These are phyloP conservation scores for Diaphora mendica DNA, from an alignment of 2,888 invertebrate genomes.

Conservation along the genomic window DNA sequence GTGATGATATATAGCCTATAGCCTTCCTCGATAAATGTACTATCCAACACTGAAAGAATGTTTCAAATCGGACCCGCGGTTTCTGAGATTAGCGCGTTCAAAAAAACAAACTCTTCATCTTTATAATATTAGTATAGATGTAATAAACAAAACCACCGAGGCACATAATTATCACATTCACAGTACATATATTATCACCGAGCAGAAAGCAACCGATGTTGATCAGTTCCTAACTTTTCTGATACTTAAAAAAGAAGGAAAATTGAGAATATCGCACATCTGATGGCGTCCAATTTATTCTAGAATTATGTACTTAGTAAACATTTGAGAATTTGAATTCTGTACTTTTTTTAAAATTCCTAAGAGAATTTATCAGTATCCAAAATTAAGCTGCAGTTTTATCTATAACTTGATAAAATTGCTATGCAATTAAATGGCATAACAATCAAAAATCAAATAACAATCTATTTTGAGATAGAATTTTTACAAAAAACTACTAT, in stretches of 20 bases:
- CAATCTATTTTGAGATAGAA: background rate
- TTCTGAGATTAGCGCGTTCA: no score
- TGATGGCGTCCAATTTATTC: background rate
- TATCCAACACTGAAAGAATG: no score
- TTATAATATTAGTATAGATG: no score
- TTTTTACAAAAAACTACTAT: background rate
- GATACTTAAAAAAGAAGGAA: background rate
- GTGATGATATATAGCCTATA: no score
- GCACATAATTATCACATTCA: background rate
- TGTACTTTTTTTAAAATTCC: background rate
- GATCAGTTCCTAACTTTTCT: background rate
- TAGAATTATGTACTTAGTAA: background rate
- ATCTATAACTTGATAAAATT: background rate
- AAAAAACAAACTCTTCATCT: no score
- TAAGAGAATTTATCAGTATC: background rate
- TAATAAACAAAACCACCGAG: no score
- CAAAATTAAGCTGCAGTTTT: background rate
- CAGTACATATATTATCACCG: background rate
- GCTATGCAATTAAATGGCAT: no score
- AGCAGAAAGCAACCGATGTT: background rate
- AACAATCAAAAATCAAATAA: no score
- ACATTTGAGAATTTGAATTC: background rate
- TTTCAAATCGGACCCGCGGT: no score
- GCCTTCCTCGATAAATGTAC: no score
- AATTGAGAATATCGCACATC: background rate